Evolutionary conservation across 2,797 vertebrate species (phyloP).

Genomic region (Anolis apletophallus): DNA sequence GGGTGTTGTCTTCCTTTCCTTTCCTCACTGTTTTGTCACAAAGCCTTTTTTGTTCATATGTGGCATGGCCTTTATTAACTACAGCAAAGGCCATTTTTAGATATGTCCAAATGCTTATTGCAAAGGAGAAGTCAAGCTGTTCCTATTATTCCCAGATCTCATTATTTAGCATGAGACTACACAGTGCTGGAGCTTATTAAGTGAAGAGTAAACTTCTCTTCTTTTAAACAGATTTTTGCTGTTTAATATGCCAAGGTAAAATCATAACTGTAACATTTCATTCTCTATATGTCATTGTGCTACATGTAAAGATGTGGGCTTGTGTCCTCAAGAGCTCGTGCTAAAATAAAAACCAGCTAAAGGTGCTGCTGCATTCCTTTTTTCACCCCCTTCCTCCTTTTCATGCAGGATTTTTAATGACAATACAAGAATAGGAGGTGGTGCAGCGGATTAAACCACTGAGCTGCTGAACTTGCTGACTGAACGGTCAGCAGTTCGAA

Average conservation of each 20-base stretch:
- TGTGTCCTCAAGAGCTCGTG: too few relatives aligned
- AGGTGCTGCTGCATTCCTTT: too few relatives aligned
- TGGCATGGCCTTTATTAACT: conserved; percentile 62
- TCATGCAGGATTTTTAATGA: conserved; percentile 30
- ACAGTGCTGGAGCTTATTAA: conserved; percentile 34
- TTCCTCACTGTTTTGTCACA: conserved; percentile 52
- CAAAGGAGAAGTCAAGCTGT: conserved; percentile 69
- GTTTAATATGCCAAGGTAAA: conserved; percentile 56
- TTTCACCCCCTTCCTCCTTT: too few relatives aligned
- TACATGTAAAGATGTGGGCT: too few relatives aligned
- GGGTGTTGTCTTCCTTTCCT: conserved; percentile 48
- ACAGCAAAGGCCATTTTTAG: conserved; percentile 64
- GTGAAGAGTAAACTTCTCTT: conserved; percentile 53
- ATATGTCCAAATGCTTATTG: conserved; percentile 67
- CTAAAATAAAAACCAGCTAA: too few relatives aligned
- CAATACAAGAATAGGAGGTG: conserved; percentile 45
- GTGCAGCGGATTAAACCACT: too few relatives aligned
- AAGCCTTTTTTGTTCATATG: conserved; percentile 51
- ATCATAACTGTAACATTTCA: conserved; percentile 35
- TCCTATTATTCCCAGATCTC: conserved; percentile 57
- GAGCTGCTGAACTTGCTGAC: too few relatives aligned
- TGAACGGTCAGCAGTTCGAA: too few relatives aligned
- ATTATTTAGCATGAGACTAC: conserved; percentile 56
- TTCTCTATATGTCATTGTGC: too few relatives aligned
- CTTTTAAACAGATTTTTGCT: conserved; percentile 31